Evolutionary conservation across 2,113 vertebrate species (phyloP).

Genomic region (Phalacrocorax aristotelis): DNA sequence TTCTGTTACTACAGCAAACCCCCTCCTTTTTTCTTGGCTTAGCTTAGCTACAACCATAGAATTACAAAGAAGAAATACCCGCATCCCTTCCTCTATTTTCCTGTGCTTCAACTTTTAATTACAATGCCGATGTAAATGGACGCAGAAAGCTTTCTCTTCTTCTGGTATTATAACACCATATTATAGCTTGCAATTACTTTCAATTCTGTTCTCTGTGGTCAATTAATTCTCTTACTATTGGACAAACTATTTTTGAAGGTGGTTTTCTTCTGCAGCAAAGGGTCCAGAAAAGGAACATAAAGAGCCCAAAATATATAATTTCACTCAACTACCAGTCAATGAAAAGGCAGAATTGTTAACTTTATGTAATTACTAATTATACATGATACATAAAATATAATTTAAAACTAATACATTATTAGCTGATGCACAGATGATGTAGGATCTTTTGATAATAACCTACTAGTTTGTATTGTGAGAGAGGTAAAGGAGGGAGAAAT

Average conservation of each 20-base stretch:
- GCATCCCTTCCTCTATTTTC: not conserved
- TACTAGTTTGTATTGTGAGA: not conserved
- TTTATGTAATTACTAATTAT: not conserved
- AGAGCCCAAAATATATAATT: not conserved
- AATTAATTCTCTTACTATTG: not conserved
- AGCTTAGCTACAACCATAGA: not conserved
- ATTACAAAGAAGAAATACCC: not conserved
- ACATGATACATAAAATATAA: not conserved
- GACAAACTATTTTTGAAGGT: not conserved
- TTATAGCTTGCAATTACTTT: not conserved
- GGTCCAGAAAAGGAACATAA: not conserved
- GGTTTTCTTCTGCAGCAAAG: fast-evolving
- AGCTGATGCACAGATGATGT: not conserved
- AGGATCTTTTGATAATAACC: not conserved
- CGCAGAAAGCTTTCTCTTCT: not conserved
- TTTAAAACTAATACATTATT: not conserved
- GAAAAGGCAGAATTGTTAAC: not conserved
- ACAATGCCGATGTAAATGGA: not conserved
- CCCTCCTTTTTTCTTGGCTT: not conserved
- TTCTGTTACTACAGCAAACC: not conserved
- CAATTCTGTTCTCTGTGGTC: not conserved
- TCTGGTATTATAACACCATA: not conserved
- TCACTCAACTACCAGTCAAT: not conserved
- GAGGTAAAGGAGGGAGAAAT: not conserved
- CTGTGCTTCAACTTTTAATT: not conserved